Percentiles rank a stretch among this genome's conserved stretches.
Conservation (phyloP, 2,888 invertebrate genomes). For the Caenorhabditis uteleia region DNA sequence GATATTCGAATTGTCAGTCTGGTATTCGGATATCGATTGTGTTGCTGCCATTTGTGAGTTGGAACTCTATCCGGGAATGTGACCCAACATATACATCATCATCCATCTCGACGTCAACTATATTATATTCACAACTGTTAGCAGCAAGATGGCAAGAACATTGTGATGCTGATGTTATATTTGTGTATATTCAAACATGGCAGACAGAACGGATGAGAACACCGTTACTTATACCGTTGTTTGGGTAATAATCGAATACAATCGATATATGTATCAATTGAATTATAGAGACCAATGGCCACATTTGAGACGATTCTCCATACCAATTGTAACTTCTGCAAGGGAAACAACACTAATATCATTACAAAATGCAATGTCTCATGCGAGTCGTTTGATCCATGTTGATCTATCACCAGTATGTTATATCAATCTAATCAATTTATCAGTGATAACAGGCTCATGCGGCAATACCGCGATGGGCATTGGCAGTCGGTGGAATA, state of each 20-base stretch:
- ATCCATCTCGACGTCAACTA: constrained; percentile 28
- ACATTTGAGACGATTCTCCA: constrained; percentile 33
- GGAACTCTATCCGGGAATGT: constrained; percentile 30
- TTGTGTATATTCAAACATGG: constrained; percentile 47
- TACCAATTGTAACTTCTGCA: constrained; percentile 19
- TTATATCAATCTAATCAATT: not conserved
- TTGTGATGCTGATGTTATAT: constrained; percentile 48
- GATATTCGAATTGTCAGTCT: constrained; percentile 10
- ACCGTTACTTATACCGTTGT: constrained; percentile 37
- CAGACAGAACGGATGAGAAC: constrained; percentile 32
- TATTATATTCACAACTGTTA: constrained; percentile 37
- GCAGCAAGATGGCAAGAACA: constrained; percentile 36
- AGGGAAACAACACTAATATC: constrained; percentile 21
- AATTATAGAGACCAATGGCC: constrained; percentile 34
- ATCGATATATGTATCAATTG: not conserved
- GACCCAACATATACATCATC: constrained; percentile 30
- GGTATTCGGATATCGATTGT: constrained; percentile 30
- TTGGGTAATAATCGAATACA: constrained; percentile 16
- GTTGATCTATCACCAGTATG: constrained; percentile 27
- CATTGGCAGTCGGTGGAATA: constrained; percentile 32
- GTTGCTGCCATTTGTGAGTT: constrained; percentile 32
- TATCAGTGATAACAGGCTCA: constrained; percentile 6
- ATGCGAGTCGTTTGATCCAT: constrained; percentile 30
- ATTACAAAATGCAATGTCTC: constrained; percentile 32
- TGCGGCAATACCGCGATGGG: constrained; percentile 49